A percentile compares a stretch with the other conserved stretches of the same genome.
Evolutionary conservation across 2,797 vertebrate species (phyloP).

Genomic region (Sebastes trivittatus): DNA sequence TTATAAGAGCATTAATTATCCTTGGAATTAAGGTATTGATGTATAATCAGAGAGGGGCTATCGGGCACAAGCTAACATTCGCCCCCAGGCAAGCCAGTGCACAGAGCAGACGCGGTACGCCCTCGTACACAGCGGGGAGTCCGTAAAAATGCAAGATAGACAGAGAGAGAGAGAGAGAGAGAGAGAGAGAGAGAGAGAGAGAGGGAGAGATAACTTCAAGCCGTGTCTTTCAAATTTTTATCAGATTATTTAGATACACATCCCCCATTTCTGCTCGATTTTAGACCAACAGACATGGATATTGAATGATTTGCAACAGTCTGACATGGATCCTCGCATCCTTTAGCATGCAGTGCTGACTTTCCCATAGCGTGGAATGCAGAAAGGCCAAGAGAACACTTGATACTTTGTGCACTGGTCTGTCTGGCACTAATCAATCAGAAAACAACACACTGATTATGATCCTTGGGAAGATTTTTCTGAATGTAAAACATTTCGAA

Average conservation of each 20-base stretch:
- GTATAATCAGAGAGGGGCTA: conserved; percentile 80
- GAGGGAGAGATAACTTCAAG: conserved; percentile 23
- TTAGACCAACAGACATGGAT: conserved; percentile 64
- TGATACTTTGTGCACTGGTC: conserved; percentile 51
- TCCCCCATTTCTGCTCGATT: conserved; percentile 56
- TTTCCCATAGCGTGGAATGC: conserved; percentile 72
- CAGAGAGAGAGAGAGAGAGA: conserved; percentile 19
- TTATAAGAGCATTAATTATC: conserved; percentile 82
- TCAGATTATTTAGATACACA: conserved; percentile 72
- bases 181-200: conserved; percentile 13
- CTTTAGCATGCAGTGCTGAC: conserved; percentile 59
- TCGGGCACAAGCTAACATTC: conserved; percentile 67
- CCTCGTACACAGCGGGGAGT: conserved; percentile 57
- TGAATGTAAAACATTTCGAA: conserved; percentile 25
- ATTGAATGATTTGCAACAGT: conserved; percentile 72
- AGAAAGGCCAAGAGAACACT: conserved; percentile 60
- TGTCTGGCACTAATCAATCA: conserved; percentile 64
- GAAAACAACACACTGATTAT: conserved; percentile 45
- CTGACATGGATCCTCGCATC: conserved; percentile 54
- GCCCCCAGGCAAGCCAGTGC: conserved; percentile 67
- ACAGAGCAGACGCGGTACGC: conserved; percentile 48
- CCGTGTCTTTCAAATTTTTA: conserved; percentile 59
- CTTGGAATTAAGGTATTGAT: conserved; percentile 79
- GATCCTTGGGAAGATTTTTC: conserved; percentile 39
- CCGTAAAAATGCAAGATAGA: conserved; percentile 46